Conservation (phyloP, 2,888 invertebrate species). For the Antheraea yamamai region DNA sequence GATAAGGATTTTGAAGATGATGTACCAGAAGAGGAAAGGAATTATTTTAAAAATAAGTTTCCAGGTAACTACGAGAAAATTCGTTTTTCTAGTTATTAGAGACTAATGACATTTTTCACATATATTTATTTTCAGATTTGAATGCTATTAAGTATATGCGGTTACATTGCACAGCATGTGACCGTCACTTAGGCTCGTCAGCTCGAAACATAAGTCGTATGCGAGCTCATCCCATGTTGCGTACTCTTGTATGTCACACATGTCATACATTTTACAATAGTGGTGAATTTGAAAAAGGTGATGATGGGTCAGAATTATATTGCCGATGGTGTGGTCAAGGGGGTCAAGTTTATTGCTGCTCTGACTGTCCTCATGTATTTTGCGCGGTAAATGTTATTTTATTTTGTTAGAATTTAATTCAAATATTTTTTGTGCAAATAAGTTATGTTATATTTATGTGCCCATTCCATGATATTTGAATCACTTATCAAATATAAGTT, state of each 20-base stretch:
- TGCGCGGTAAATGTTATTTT: constrained; percentile 79
- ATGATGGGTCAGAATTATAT: constrained; percentile 91
- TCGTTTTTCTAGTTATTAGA: background rate
- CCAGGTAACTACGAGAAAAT: constrained; percentile 49
- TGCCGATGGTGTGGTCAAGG: constrained; percentile 93
- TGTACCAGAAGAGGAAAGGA: constrained; percentile 77
- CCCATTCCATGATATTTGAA: background rate
- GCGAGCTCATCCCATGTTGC: constrained; percentile 87
- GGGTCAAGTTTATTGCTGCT: constrained; percentile 90
- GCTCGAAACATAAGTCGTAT: constrained; percentile 84
- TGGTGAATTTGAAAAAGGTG: constrained; percentile 91
- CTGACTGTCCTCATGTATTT: constrained; percentile 88
- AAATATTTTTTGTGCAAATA: background rate
- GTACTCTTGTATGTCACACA: constrained; percentile 86
- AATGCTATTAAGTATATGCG: constrained; percentile 81
- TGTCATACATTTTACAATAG: constrained; percentile 91
- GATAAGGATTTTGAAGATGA: constrained; percentile 79
- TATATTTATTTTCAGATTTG: constrained; percentile 73
- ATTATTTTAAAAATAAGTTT: constrained; percentile 76
- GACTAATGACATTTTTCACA: background rate
- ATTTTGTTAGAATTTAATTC: background rate
- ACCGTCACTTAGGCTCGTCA: constrained; percentile 88
- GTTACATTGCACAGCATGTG: constrained; percentile 89
- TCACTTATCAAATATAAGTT: constrained; percentile 8
- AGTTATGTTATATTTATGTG: background rate